Evolutionary conservation across 2,888 invertebrate genomes (phyloP), one percentile per base, ranked within the genome.

Genomic region (Schizotus pectinicornis): DNA sequence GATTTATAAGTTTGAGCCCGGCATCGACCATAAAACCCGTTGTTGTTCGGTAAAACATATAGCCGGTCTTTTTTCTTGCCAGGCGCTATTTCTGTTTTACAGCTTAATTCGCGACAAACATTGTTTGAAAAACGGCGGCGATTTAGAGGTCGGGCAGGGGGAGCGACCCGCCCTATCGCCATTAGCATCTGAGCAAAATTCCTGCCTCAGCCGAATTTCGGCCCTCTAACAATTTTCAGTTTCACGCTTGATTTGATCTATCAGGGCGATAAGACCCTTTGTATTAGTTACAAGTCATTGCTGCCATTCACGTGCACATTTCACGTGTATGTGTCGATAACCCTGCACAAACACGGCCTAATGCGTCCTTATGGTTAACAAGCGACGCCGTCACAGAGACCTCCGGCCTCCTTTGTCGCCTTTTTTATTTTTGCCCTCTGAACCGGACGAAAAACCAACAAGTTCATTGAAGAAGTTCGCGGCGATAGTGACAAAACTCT

Each of bases 221-320:
- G 47, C 35, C 47, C 48, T 22, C 51, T 51, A 33, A 48, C 56
- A 59, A 59, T 59, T 63, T 63, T 65, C 66, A 68, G 61, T 69
- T 72, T 72, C 67, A 69, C 69, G 68, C 63, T 59, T 69, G 69
- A 69, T 68, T 70, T 71, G 70, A 70, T 70, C 66, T 63, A 71
- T 68, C 66, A 68, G 62, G 56, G 56, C 65, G 69, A 70, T 69
- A 69, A 67, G 64, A 63, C 67, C 68, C 62, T 68, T 70, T 72
- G 71, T 69, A 67, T 70, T 70, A 69, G 69, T 72, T 69, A 70
- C 71, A 68, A 63, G 65, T 68, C 71, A 70, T 71, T 71, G 68
- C 61, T 56, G 65, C 66, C 59, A 72, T 72, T 70, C 69, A 69
- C 61, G 59, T 59, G 60, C 61, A 61, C 63, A 69, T 69, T 67